These are phyloP conservation scores for Tiaroga cobitis DNA, from an alignment of 2,797 vertebrate species.

Conservation along the genomic window DNA sequence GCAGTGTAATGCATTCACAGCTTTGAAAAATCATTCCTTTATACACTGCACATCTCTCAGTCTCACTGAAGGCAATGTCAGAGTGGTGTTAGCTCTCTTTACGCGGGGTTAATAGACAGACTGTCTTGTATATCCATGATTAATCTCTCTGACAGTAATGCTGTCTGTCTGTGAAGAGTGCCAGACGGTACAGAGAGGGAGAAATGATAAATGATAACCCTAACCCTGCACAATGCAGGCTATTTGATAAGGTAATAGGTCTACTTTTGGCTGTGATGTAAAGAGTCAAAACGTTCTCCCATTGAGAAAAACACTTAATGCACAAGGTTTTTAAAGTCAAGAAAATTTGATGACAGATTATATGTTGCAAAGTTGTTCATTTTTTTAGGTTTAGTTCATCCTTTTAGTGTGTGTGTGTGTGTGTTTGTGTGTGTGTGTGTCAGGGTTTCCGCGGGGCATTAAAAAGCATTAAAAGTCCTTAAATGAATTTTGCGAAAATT, in stretches of 20 bases:
- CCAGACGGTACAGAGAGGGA: constrained; percentile 32
- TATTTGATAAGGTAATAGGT: constrained; percentile 29
- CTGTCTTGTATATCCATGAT: constrained; percentile 45
- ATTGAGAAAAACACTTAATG: not conserved
- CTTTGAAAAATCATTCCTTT: constrained; percentile 38
- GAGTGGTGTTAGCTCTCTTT: constrained; percentile 12
- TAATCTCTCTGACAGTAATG: constrained; percentile 49
- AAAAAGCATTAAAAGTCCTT: too few relatives aligned
- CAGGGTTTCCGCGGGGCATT: too few relatives aligned
- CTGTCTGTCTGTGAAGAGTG: constrained; percentile 49
- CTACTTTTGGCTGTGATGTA: constrained; percentile 3
- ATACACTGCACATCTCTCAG: constrained; percentile 7
- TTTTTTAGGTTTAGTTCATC: not conserved
- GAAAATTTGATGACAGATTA: not conserved
- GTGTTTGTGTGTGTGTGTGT: too few relatives aligned
- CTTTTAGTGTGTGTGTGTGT: not conserved
- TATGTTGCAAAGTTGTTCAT: not conserved
- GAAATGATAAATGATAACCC: constrained; percentile 50
- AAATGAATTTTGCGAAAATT: too few relatives aligned
- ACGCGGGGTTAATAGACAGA: constrained; percentile 45
- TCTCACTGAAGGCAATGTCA: constrained; percentile 41
- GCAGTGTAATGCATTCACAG: constrained; percentile 7
- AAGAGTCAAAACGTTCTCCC: not conserved
- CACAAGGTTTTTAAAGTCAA: not conserved
- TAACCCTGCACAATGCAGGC: constrained; percentile 29